These are phyloP conservation scores for Phoenoteleia sp. DNA, from an alignment of 2,888 invertebrate genomes.

Conservation along the genomic window DNA sequence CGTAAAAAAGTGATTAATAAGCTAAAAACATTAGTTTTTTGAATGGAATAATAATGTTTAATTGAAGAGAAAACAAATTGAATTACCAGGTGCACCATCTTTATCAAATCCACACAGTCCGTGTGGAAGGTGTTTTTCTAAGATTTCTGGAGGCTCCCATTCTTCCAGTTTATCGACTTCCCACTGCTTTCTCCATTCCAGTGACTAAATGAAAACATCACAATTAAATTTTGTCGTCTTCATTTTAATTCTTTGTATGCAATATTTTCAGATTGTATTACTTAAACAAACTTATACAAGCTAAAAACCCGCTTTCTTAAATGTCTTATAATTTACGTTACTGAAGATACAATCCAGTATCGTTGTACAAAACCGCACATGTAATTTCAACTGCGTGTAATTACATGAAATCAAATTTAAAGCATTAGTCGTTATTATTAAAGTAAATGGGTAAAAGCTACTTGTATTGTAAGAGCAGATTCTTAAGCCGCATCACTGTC, in stretches of 20 bases:
- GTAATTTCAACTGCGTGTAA: background rate
- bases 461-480: background rate
- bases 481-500: constrained; percentile 5
- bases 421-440: constrained; percentile 19
- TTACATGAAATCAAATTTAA: background rate
- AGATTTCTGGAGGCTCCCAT: constrained; percentile 91
- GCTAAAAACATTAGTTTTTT: too few species aligned
- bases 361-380: background rate
- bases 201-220: constrained; percentile 89
- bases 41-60: too few species aligned
- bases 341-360: background rate
- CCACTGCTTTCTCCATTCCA: constrained; percentile 92
- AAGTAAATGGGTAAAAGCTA: constrained; percentile 18
- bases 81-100: constrained; percentile 92
- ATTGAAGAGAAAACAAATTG: too few species aligned
- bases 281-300: background rate
- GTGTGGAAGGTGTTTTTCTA: constrained; percentile 92
- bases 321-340: too few species aligned
- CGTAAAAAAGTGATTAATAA: too few species aligned
- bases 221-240: too few species aligned
- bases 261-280: background rate
- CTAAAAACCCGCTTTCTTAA: too few species aligned
- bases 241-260: too few species aligned
- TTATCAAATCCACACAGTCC: constrained; percentile 94
- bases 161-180: constrained; percentile 90